Conservation (phyloP, 2,113 vertebrate species). For the Apistogramma diplotaenia region DNA sequence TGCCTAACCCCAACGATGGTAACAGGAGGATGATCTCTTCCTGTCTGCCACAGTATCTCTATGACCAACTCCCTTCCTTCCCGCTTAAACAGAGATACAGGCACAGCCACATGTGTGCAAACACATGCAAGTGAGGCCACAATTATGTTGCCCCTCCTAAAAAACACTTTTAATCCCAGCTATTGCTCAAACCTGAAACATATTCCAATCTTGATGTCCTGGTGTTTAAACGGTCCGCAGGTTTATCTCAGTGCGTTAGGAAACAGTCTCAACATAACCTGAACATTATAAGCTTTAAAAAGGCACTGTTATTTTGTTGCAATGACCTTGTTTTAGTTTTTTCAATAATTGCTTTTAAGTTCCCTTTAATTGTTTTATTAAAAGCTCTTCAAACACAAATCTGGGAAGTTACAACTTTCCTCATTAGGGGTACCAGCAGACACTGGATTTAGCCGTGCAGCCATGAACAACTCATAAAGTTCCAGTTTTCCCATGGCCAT, state of each 20-base stretch:
- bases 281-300: not conserved
- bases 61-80: conserved; percentile 70
- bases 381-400: not conserved
- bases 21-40: conserved; percentile 73
- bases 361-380: not conserved
- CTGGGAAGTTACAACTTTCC: no score
- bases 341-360: not conserved
- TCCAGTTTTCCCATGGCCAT: no score
- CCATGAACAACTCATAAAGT: no score
- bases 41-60: conserved; percentile 68
- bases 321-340: not conserved
- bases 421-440: no score
- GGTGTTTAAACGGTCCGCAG: not conserved
- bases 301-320: not conserved
- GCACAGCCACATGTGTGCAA: not conserved
- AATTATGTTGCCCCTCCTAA: not conserved
- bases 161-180: not conserved
- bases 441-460: no score
- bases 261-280: no score
- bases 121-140: not conserved
- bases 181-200: not conserved
- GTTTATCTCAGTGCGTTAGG: not conserved
- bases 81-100: conserved; percentile 23
- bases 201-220: not conserved
- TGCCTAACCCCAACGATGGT: conserved; percentile 34